These are phyloP conservation scores for Uromys caudimaculatus DNA, from an alignment of 2,797 vertebrate species.

Conservation along the genomic window DNA sequence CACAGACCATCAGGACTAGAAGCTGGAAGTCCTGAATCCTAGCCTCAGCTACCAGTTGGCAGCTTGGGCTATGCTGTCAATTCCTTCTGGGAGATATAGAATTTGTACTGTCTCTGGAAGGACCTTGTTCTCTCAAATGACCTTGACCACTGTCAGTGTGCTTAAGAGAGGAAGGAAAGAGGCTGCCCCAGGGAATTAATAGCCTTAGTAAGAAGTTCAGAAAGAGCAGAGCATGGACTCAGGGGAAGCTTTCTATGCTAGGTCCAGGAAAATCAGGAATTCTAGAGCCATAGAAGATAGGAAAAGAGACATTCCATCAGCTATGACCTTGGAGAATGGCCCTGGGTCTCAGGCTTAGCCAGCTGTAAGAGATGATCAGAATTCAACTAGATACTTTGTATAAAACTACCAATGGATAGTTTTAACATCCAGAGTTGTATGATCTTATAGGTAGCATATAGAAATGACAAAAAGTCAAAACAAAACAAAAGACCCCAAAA, in stretches of 20 bases:
- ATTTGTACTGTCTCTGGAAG: background rate
- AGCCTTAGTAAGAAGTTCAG: background rate
- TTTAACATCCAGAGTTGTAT: background rate
- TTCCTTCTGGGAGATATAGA: background rate
- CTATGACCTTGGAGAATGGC: conserved; percentile 26
- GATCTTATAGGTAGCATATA: background rate
- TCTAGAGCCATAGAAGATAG: background rate
- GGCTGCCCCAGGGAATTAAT: background rate
- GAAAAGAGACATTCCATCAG: background rate
- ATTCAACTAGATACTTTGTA: conserved; percentile 9
- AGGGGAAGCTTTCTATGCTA: background rate
- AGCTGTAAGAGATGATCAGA: background rate
- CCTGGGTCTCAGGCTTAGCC: background rate
- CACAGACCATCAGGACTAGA: background rate
- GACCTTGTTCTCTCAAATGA: background rate
- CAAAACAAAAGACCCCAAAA: background rate
- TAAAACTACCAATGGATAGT: background rate
- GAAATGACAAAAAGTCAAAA: background rate
- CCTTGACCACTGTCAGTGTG: background rate
- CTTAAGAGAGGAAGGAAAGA: background rate
- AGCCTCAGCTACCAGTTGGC: background rate
- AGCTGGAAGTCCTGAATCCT: background rate
- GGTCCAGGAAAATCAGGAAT: background rate
- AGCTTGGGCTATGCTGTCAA: background rate
- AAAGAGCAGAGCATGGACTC: background rate